Evolutionary conservation across 2,113 vertebrate species (phyloP), one percentile per base, ranked within the genome.

Genomic region (Anthoscopus minutus): DNA sequence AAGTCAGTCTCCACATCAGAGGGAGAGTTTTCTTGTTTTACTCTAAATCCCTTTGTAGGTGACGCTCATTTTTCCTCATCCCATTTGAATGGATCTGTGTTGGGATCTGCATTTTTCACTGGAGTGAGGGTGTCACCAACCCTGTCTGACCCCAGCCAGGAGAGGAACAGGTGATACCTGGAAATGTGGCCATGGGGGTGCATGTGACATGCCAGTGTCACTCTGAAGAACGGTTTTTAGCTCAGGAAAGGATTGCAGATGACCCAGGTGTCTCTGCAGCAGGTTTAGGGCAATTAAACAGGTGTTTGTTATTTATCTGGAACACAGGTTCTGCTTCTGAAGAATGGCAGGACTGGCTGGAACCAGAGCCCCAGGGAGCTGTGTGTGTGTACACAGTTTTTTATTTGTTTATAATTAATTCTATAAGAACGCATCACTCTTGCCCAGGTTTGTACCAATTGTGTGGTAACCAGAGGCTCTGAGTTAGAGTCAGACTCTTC

Each of bases 351-450:
- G 40, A 5, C 5, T 50, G 33, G 5, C 79, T 73, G 45, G 38
- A 51, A 2, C 4, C 70, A 62, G 35, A 64, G 58, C 64, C 83
- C 28, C 16, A 5, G 15, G 23, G 5, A 15, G 23, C 8, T 10
- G 6, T 4, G 4, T 25, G 5, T 38, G 27, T 15, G 1, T 8
- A 2, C 10, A 2, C 7, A 1, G 18, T 28, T 35, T 10, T 42
- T 10, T 23, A 28, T 53, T 30, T 35, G 12, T 88, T 33, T 54
- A 9, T 45, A n/a, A 13, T 31, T 33, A n/a, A 18, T 64, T 44
- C 30, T n/a, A 0, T 28, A 20, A 35, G 72, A 35, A 20, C 4
- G 1, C 28, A 16, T 11, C 47, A 2, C 15, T 28, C 0, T 6
- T 37, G 73, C 28, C 11, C 31, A 22, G 50, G 37, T 40, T 23